Percentiles rank a stretch among this genome's conserved stretches.
These are phyloP conservation scores for Clistopyga incitator DNA, from an alignment of 2,888 invertebrate species.

Conservation along the genomic window DNA sequence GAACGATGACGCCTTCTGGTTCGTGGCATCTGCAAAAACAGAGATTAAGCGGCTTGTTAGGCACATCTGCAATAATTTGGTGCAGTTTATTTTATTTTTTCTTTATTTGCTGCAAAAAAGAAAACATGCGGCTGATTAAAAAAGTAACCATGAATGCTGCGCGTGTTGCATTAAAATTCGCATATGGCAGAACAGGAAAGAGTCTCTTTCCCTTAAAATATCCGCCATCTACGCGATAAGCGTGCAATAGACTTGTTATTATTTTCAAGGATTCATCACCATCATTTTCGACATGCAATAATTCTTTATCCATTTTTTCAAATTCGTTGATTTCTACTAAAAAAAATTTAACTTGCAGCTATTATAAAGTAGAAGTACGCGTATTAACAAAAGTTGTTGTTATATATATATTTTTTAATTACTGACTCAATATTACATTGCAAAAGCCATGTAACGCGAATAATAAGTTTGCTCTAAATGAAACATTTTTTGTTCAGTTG, in stretches of 20 bases:
- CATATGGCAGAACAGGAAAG: neutral
- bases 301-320: neutral
- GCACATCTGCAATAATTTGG: neutral
- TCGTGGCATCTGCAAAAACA: conserved; percentile 90
- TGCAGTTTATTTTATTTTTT: neutral
- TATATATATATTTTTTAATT: neutral
- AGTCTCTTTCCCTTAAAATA: neutral
- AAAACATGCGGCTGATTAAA: neutral
- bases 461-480: neutral
- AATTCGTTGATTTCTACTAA: neutral
- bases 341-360: neutral
- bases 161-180: neutral
- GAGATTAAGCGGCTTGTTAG: conserved; percentile 8
- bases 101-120: neutral
- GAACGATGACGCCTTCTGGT: conserved; percentile 92
- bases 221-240: neutral
- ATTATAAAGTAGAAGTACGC: too few species aligned
- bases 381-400: too few species aligned
- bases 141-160: neutral
- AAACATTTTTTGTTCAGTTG: neutral
- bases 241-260: neutral
- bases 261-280: neutral
- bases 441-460: neutral
- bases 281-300: neutral
- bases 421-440: neutral